These are phyloP conservation scores for Sisor rabdophorus DNA, from an alignment of 2,113 vertebrate genomes.

Conservation along the genomic window DNA sequence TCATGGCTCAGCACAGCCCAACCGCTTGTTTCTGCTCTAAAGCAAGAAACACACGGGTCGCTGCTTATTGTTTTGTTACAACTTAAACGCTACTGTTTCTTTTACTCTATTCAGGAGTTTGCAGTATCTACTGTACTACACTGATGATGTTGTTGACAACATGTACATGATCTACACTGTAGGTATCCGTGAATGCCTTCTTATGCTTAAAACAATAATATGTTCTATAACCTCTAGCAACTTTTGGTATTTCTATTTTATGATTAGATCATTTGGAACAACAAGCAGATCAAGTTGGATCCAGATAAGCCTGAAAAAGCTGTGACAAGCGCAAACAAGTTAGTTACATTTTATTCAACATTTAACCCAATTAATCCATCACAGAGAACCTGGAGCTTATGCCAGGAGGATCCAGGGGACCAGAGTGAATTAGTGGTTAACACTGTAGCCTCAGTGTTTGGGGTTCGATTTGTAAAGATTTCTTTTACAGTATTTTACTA, in stretches of 20 bases:
- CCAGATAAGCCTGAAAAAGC: slow-evolving; percentile 53
- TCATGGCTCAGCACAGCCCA: neutral
- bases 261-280: slow-evolving; percentile 62
- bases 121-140: slow-evolving; percentile 31
- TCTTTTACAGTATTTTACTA: too few relatives aligned
- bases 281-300: slow-evolving; percentile 58
- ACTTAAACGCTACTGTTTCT: neutral
- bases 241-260: neutral
- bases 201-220: neutral
- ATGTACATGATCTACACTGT: slow-evolving; percentile 22
- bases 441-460: too few relatives aligned
- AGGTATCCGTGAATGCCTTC: neutral
- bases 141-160: slow-evolving; percentile 26
- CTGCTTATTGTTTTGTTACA: neutral
- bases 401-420: too few relatives aligned
- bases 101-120: slow-evolving; percentile 27
- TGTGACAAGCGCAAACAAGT: slow-evolving; percentile 67
- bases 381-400: too few relatives aligned
- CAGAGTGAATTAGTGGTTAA: too few relatives aligned
- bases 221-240: neutral
- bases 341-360: neutral
- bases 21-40: neutral
- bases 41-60: neutral
- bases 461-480: too few relatives aligned
- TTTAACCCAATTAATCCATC: too few relatives aligned